These are phyloP conservation scores for Pantherophis vulpinus DNA, from an alignment of 2,797 vertebrate species.

Conservation along the genomic window DNA sequence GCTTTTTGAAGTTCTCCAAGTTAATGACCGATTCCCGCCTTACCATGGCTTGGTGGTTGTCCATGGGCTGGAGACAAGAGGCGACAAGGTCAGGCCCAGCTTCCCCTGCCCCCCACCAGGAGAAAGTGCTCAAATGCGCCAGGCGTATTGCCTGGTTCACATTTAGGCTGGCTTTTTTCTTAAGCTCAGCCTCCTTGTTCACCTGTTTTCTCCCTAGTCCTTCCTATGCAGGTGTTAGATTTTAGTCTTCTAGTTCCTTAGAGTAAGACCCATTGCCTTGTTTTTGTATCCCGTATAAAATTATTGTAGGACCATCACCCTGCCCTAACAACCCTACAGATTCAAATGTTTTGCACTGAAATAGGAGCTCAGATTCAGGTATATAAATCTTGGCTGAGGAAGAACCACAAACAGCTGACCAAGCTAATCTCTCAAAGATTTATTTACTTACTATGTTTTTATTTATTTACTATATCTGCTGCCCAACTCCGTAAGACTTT, in stretches of 20 bases:
- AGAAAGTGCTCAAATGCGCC: not conserved
- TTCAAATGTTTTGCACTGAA: not conserved
- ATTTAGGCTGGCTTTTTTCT: not conserved
- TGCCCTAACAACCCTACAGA: not conserved
- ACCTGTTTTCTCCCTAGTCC: no score
- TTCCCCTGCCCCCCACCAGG: not conserved
- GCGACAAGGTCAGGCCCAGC: slow-evolving; percentile 17
- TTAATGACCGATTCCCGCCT: slow-evolving; percentile 89
- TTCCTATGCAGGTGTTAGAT: not conserved
- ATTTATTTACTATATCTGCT: not conserved
- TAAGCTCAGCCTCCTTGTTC: not conserved
- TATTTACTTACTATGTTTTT: not conserved
- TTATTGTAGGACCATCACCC: no score
- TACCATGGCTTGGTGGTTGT: slow-evolving; percentile 86
- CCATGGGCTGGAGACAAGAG: slow-evolving; percentile 82
- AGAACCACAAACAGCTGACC: not conserved
- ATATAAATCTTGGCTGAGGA: not conserved
- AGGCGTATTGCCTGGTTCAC: not conserved
- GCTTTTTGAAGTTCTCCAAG: slow-evolving; percentile 91
- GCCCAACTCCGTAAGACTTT: not conserved
- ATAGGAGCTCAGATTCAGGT: not conserved
- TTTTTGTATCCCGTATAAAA: not conserved
- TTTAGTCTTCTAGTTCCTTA: not conserved
- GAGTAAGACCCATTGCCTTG: not conserved
- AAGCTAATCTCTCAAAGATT: not conserved